Evolutionary conservation across 2,888 invertebrate genomes (phyloP).

Genomic region (Cryptocheilus praepositus): DNA sequence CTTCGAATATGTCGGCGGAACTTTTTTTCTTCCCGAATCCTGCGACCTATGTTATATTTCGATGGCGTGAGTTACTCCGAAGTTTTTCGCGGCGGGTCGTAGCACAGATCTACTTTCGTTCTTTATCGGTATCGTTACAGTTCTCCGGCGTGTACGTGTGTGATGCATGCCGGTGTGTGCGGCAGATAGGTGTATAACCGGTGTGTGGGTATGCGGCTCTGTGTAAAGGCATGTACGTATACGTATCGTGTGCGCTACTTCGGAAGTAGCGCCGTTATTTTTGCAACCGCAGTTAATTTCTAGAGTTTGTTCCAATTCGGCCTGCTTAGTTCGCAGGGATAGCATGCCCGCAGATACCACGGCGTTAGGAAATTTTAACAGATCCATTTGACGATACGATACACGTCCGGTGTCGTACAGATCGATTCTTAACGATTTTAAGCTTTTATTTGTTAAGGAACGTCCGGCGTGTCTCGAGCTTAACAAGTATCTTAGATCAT

Average conservation of each 20-base stretch:
- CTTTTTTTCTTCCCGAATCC: background rate
- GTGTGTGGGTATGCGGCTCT: no score
- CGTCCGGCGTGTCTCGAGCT: no score
- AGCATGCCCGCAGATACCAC: slow-evolving; percentile 26
- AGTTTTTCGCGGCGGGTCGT: background rate
- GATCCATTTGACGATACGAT: no score
- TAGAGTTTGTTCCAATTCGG: slow-evolving; percentile 40
- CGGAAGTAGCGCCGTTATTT: slow-evolving; percentile 28
- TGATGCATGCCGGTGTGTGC: no score
- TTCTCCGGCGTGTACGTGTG: no score
- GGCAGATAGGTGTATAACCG: no score
- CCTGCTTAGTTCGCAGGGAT: slow-evolving; percentile 6
- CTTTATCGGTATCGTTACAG: no score
- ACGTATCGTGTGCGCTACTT: slow-evolving; percentile 29
- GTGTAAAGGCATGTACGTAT: background rate
- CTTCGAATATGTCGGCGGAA: background rate
- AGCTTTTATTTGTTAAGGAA: no score
- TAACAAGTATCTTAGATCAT: no score
- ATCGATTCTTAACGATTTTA: no score
- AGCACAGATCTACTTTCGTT: slow-evolving; percentile 6
- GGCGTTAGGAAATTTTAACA: background rate
- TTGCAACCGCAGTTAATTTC: slow-evolving; percentile 38
- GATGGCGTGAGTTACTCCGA: background rate
- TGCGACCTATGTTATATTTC: background rate
- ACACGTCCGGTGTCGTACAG: no score